Percentiles rank a stretch among this genome's conserved stretches.
These are phyloP conservation scores for Rhinolophus sinicus DNA, from an alignment of 2,113 vertebrate genomes.

Conservation along the genomic window DNA sequence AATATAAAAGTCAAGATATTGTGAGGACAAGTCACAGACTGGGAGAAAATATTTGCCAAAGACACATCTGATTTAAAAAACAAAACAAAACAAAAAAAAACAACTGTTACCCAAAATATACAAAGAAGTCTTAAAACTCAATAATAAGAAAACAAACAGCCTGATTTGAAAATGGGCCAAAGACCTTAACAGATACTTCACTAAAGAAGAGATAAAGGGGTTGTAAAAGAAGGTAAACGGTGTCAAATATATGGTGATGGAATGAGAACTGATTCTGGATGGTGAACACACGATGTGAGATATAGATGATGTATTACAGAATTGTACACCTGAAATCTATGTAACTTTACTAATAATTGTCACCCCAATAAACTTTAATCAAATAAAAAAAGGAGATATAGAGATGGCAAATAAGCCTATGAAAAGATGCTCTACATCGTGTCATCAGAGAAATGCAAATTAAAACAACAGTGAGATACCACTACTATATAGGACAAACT, in stretches of 20 bases:
- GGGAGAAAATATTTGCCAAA: not conserved
- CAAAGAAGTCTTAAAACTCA: not conserved
- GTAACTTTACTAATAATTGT: too few relatives aligned
- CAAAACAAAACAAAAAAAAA: not conserved
- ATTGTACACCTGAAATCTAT: too few relatives aligned
- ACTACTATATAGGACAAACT: not conserved
- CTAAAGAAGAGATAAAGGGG: not conserved
- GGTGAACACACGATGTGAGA: too few relatives aligned
- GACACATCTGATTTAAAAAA: not conserved
- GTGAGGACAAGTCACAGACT: not conserved
- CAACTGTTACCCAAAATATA: not conserved
- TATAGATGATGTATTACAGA: too few relatives aligned
- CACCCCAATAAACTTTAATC: too few relatives aligned
- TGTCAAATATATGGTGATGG: too few relatives aligned
- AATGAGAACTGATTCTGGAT: too few relatives aligned
- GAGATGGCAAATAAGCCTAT: not conserved
- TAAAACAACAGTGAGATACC: not conserved
- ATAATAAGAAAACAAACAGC: not conserved
- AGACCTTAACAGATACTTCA: not conserved
- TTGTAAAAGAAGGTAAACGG: too few relatives aligned
- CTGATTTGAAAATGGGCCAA: not conserved
- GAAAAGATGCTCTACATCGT: not conserved
- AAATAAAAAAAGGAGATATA: not conserved
- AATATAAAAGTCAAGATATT: not conserved
- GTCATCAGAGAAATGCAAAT: not conserved